These are phyloP conservation scores for Platycheirus albimanus DNA, from an alignment of 2,888 invertebrate genomes.

Conservation along the genomic window DNA sequence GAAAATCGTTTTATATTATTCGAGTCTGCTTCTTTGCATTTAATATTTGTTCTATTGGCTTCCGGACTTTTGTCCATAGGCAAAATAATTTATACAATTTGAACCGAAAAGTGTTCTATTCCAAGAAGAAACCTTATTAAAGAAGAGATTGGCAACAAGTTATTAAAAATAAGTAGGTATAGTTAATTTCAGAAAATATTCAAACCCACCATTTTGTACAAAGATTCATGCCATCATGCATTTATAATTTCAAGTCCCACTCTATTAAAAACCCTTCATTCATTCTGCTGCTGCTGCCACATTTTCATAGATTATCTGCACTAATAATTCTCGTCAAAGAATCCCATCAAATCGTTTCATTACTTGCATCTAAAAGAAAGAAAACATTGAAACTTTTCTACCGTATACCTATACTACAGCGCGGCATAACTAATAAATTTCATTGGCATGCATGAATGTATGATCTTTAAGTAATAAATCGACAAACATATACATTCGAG, in stretches of 20 bases:
- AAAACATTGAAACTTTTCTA: slow-evolving; percentile 33
- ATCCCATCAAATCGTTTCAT: slow-evolving; percentile 30
- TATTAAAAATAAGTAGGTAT: too few species aligned
- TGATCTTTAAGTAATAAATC: slow-evolving; percentile 60
- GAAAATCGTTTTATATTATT: too few species aligned
- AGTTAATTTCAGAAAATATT: not conserved
- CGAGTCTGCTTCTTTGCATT: too few species aligned
- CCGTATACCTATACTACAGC: slow-evolving; percentile 3
- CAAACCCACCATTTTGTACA: not conserved
- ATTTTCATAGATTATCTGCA: slow-evolving; percentile 11
- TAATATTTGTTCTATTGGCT: too few species aligned
- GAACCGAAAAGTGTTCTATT: too few species aligned
- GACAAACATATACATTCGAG: slow-evolving; percentile 35
- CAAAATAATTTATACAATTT: too few species aligned
- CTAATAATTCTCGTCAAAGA: slow-evolving; percentile 24
- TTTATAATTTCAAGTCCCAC: not conserved
- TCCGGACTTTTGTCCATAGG: too few species aligned
- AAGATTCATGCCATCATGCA: not conserved
- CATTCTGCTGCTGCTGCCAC: not conserved
- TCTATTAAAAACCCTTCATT: not conserved
- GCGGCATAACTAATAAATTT: slow-evolving; percentile 64
- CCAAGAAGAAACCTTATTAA: too few species aligned
- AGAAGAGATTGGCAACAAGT: too few species aligned
- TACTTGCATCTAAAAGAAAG: slow-evolving; percentile 10
- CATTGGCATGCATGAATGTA: slow-evolving; percentile 51